Percentiles rank a stretch among this genome's conserved stretches.
Conservation (phyloP, 2,888 invertebrate genomes). For the Drosophila rellima region DNA sequence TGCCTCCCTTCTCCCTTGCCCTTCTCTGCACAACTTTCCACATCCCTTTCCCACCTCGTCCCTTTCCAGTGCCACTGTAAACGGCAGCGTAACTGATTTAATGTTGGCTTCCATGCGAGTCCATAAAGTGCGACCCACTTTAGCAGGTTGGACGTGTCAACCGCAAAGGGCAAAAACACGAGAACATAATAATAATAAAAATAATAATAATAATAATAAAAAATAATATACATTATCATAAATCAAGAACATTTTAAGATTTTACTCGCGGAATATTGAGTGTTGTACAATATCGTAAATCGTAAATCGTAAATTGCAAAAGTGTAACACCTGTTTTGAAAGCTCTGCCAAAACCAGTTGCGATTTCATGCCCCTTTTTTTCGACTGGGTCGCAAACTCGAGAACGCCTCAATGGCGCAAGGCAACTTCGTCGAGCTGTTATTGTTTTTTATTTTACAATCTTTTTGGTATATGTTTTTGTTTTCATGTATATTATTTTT, state of each 20-base stretch:
- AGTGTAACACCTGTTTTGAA: conserved; percentile 28
- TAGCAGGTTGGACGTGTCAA: conserved; percentile 11
- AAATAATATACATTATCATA: conserved; percentile 29
- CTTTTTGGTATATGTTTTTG: conserved; percentile 6
- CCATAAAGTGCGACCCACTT: conserved; percentile 24
- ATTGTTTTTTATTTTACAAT: conserved; percentile 28
- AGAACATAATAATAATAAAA: conserved; percentile 20
- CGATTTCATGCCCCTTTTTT: conserved; percentile 20
- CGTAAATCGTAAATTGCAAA: not conserved
- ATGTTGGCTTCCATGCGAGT: conserved; percentile 8
- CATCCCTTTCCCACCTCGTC: not conserved
- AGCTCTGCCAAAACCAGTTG: conserved; percentile 9
- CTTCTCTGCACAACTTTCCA: too few species aligned
- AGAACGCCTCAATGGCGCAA: conserved; percentile 7
- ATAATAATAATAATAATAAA: conserved; percentile 13
- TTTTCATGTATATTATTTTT: conserved; percentile 1
- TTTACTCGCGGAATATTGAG: not conserved
- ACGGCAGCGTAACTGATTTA: conserved; percentile 2
- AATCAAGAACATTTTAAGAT: conserved; percentile 29
- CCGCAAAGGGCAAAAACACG: conserved; percentile 6
- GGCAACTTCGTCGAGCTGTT: conserved; percentile 24
- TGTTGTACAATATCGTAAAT: not conserved
- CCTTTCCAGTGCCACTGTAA: not conserved
- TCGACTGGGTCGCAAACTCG: conserved; percentile 1
- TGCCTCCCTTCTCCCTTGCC: not conserved